These are phyloP conservation scores for Netelia fuscicornis DNA, from an alignment of 2,888 invertebrate species.

Conservation along the genomic window DNA sequence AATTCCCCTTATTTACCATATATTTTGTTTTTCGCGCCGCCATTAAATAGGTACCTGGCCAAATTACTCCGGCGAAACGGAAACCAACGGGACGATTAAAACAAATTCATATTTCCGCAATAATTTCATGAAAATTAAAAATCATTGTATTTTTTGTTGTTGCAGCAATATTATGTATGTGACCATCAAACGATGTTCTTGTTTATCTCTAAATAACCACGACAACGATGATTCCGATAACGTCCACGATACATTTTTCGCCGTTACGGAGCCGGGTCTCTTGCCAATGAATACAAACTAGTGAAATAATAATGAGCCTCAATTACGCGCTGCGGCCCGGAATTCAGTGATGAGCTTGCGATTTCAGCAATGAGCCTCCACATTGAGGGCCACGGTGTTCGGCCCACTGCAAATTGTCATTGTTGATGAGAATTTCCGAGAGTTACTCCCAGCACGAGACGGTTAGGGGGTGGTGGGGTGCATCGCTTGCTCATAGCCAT, in stretches of 20 bases:
- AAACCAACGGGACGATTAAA: background rate
- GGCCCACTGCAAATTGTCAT: conserved; percentile 57
- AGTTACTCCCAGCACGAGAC: conserved; percentile 25
- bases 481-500: conserved; percentile 68
- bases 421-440: conserved; percentile 57
- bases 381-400: conserved; percentile 33
- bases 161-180: background rate
- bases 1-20: background rate
- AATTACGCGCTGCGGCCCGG: conserved; percentile 27
- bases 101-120: background rate
- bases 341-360: conserved; percentile 12
- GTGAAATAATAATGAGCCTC: conserved; percentile 50
- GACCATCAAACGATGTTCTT: background rate
- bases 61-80: background rate
- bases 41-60: background rate
- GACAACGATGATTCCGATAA: background rate
- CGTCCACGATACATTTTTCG: background rate
- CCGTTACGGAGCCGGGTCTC: conserved; percentile 12
- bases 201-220: background rate
- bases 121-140: too few relatives aligned
- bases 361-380: conserved; percentile 28
- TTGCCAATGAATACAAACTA: conserved; percentile 46
- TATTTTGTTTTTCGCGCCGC: background rate
- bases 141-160: too few relatives aligned
- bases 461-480: conserved; percentile 12